Base-by-base conservation (phyloP, 2,888 invertebrate species). In the Drosophila atripex region DNA sequence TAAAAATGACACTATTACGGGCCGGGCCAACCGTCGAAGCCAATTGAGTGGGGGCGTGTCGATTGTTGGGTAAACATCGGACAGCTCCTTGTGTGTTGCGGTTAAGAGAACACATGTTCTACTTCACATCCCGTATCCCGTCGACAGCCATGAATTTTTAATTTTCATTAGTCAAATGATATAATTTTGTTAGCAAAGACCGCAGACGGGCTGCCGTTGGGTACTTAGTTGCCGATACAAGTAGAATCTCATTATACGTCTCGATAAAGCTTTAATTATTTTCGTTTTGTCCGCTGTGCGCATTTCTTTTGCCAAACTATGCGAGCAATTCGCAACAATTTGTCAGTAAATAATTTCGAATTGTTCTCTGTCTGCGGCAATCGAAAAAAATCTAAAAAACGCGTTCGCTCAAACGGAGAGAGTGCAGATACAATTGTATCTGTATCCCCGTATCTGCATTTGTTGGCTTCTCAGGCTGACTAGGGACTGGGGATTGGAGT, bases 341-440 rank as follows among this genome's bases (percentile, higher is more conserved):
- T 90, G 90, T 91, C 91, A 90, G 91, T 88, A 89, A 90, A 85
- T 90, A 89, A 89, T 86, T 87, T 87, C 73, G 77, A 80, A 82
- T 76, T 74, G 72, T 73, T 66, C 57, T 60, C 63, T 60, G 56
- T 65, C 61, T 73, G 54, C 71, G 55, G 64, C 52, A 72, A 71
- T 64, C 51, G 21, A 47, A 71, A 60, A 38, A 73, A 64, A 65
- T 63, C 52, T 57, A 18, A 76, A 75, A 60, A 65, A 75, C 55
- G 57, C 70, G 43, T 41, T 45, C 55, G 51, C 63, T 49, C 69
- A 68, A 43, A 71, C 45, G 70, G 55, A 77, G 58, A 47, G 39
- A 43, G 46, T 5, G 14, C 25, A 49, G 28, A 59, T 50, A 43
- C 47, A 14, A 0, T 5, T 46, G 60, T 46, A 30, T 38, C 30